Evolutionary conservation across 2,797 vertebrate species (phyloP).

Genomic region (Myotis vivesi): DNA sequence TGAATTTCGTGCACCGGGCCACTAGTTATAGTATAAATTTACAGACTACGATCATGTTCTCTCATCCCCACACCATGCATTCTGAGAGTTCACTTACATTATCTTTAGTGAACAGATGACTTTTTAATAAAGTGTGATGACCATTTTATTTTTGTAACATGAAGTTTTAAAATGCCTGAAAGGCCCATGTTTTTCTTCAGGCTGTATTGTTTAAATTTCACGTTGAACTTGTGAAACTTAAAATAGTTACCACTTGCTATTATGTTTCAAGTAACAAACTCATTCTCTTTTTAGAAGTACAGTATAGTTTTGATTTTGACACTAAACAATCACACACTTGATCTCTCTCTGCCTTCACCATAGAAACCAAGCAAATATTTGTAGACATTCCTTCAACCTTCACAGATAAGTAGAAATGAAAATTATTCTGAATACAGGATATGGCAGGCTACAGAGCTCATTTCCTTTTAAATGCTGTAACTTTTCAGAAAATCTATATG

Average conservation of each 20-base stretch:
- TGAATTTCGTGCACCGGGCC: too few relatives aligned
- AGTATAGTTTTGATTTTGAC: conserved; percentile 79
- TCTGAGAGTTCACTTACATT: neutral
- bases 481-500: conserved; percentile 69
- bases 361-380: conserved; percentile 87
- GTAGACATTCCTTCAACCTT: conserved; percentile 83
- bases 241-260: conserved; percentile 73
- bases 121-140: conserved; percentile 63
- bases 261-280: conserved; percentile 66
- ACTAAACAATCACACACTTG: conserved; percentile 69
- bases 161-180: conserved; percentile 59
- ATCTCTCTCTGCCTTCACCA: conserved; percentile 77
- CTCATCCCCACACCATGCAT: neutral
- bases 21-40: neutral
- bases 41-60: neutral
- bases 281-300: conserved; percentile 78
- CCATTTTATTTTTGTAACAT: conserved; percentile 56
- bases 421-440: conserved; percentile 84
- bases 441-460: conserved; percentile 75
- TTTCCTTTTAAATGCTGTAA: conserved; percentile 77
- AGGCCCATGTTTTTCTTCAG: conserved; percentile 54
- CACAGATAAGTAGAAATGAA: conserved; percentile 84
- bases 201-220: conserved; percentile 42
- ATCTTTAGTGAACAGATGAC: conserved; percentile 30
- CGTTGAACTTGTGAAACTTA: conserved; percentile 75